Evolutionary conservation across 2,113 vertebrate genomes (phyloP).

Genomic region (Cebidichthys violaceus): DNA sequence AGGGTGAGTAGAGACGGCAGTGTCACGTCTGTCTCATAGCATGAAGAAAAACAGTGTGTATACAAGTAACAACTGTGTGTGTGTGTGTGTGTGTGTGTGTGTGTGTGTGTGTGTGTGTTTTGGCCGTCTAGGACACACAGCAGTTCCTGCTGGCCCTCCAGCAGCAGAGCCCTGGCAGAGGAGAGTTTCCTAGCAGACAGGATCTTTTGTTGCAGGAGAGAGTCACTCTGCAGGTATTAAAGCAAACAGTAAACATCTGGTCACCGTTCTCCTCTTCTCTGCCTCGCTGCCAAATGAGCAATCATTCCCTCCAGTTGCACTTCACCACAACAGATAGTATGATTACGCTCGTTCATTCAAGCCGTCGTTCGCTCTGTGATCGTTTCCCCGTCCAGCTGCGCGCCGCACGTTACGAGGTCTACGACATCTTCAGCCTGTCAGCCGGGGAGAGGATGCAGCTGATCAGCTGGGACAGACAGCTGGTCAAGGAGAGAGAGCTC

Average conservation of each 20-base stretch:
- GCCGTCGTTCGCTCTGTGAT: conserved; percentile 35
- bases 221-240: conserved; percentile 79
- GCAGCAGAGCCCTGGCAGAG: conserved; percentile 58
- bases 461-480: conserved; percentile 80
- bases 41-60: background rate
- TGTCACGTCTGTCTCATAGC: conserved; percentile 19
- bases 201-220: conserved; percentile 77
- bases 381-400: conserved; percentile 72
- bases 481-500: conserved; percentile 65
- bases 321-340: conserved; percentile 39
- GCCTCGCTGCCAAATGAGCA: conserved; percentile 15
- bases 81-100: conserved; percentile 25
- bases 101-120: conserved; percentile 29
- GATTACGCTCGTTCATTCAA: conserved; percentile 35
- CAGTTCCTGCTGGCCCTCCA: conserved; percentile 73
- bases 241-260: conserved; percentile 44
- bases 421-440: conserved; percentile 78
- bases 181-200: conserved; percentile 67
- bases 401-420: conserved; percentile 77
- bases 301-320: conserved; percentile 40
- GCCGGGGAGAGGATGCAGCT: conserved; percentile 79
- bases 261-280: conserved; percentile 25
- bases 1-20: conserved; percentile 70
- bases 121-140: conserved; percentile 74
- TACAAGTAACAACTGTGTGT: conserved; percentile 18